Evolutionary conservation across 1,140 invertebrate genomes (phyloP).

Genomic region (Drosophila takahashii): DNA sequence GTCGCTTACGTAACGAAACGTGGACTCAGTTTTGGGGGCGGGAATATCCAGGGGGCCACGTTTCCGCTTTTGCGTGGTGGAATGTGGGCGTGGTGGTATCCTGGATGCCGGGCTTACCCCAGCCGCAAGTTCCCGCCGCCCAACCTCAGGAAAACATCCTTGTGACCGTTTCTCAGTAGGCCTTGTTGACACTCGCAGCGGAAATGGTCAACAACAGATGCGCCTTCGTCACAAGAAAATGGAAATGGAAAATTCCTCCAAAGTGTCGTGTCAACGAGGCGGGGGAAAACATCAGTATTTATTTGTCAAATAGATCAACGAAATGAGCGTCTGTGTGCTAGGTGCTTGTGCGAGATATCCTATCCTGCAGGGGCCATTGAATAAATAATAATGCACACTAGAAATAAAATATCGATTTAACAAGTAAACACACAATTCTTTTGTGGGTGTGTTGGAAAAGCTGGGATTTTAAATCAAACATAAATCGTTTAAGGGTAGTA

Average conservation of each 20-base stretch:
- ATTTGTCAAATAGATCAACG: conserved; percentile 35
- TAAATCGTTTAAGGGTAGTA: no score
- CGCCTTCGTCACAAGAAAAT: conserved; percentile 28
- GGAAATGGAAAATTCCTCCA: conserved; percentile 36
- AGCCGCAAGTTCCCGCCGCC: neutral
- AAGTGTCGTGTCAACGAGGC: conserved; percentile 43
- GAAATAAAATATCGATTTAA: conserved; percentile 30
- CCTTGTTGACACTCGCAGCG: conserved; percentile 31
- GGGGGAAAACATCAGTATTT: conserved; percentile 26
- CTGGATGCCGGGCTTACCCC: conserved; percentile 13
- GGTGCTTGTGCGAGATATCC: neutral
- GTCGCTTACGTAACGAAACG: conserved; percentile 68
- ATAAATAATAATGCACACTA: conserved; percentile 20
- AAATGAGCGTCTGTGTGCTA: conserved; percentile 23
- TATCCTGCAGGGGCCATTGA: conserved; percentile 9
- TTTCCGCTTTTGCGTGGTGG: conserved; percentile 53
- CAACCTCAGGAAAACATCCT: conserved; percentile 1
- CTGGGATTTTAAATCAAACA: neutral
- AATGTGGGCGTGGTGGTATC: conserved; percentile 66
- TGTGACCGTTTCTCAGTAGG: neutral
- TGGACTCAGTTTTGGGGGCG: conserved; percentile 31
- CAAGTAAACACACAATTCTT: neutral
- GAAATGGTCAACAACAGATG: conserved; percentile 61
- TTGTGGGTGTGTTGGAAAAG: neutral
- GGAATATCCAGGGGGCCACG: conserved; percentile 2